These are phyloP conservation scores for Pleuronectes platessa DNA, from an alignment of 2,113 vertebrate genomes.

Conservation along the genomic window DNA sequence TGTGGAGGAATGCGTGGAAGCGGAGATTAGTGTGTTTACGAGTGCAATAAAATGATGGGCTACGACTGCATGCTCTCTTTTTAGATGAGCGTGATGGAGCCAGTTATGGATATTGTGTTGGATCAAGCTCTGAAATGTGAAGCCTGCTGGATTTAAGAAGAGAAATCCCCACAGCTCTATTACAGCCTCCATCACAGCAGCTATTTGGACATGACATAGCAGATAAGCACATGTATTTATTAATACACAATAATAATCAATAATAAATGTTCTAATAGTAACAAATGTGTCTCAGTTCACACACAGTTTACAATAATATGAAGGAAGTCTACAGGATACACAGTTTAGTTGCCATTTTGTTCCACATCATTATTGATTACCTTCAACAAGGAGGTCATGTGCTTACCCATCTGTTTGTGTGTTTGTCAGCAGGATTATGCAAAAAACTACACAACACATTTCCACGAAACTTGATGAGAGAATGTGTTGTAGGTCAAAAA, in stretches of 20 bases:
- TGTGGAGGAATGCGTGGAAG: constrained; percentile 16
- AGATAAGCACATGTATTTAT: too few species aligned
- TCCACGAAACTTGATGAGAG: too few species aligned
- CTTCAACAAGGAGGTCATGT: too few species aligned
- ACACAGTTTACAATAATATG: background rate
- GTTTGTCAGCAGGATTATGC: too few species aligned
- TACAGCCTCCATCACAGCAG: background rate
- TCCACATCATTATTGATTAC: background rate
- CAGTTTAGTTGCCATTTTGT: background rate
- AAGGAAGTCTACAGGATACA: background rate
- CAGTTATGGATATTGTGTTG: background rate
- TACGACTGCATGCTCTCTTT: background rate
- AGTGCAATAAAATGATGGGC: background rate
- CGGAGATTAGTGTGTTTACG: background rate
- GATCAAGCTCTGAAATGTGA: constrained; percentile 12
- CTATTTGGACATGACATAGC: background rate
- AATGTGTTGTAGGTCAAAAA: too few species aligned
- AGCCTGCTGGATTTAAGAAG: constrained; percentile 18
- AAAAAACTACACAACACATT: too few species aligned
- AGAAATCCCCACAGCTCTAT: background rate
- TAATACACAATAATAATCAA: too few species aligned
- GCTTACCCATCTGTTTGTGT: too few species aligned
- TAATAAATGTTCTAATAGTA: too few species aligned
- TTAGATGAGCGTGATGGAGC: background rate
- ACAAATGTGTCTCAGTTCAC: background rate